Evolutionary conservation across 2,888 invertebrate genomes (phyloP).

Genomic region (Dendrolimus pini): DNA sequence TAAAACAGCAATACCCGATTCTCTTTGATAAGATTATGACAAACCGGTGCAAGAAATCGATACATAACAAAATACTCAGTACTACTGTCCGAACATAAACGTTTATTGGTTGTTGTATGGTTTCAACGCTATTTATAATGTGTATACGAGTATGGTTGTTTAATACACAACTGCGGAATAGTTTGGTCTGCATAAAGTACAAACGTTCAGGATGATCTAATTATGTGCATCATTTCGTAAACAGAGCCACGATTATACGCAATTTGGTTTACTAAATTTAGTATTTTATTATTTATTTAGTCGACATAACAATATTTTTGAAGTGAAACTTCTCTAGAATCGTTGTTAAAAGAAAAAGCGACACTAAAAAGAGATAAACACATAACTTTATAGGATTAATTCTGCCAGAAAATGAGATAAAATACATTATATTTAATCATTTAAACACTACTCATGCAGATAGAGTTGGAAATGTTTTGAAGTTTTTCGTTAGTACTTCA

Average conservation of each 20-base stretch:
- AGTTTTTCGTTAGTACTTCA: too few relatives aligned
- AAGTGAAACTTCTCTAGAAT: too few relatives aligned
- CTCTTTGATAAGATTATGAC: slow-evolving; percentile 37
- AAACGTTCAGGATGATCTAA: slow-evolving; percentile 19
- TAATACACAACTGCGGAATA: slow-evolving; percentile 6
- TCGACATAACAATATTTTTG: too few relatives aligned
- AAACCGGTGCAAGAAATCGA: slow-evolving; percentile 13
- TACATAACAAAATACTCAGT: slow-evolving; percentile 28
- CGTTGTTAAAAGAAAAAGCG: too few relatives aligned
- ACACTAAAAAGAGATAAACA: too few relatives aligned
- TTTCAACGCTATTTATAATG: not conserved
- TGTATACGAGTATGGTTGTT: not conserved
- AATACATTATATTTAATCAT: too few relatives aligned
- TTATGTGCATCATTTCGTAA: slow-evolving; percentile 16
- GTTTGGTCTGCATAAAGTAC: slow-evolving; percentile 16
- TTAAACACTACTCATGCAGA: too few relatives aligned
- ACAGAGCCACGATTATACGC: slow-evolving; percentile 4
- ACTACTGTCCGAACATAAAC: not conserved
- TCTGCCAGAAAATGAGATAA: too few relatives aligned
- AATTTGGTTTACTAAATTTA: not conserved
- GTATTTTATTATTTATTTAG: too few relatives aligned
- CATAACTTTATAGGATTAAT: too few relatives aligned
- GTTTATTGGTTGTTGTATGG: not conserved
- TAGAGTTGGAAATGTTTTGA: too few relatives aligned
- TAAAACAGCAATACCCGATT: slow-evolving; percentile 34